These are phyloP conservation scores for Blastobasis adustella DNA, from an alignment of 2,888 invertebrate genomes.

Conservation along the genomic window DNA sequence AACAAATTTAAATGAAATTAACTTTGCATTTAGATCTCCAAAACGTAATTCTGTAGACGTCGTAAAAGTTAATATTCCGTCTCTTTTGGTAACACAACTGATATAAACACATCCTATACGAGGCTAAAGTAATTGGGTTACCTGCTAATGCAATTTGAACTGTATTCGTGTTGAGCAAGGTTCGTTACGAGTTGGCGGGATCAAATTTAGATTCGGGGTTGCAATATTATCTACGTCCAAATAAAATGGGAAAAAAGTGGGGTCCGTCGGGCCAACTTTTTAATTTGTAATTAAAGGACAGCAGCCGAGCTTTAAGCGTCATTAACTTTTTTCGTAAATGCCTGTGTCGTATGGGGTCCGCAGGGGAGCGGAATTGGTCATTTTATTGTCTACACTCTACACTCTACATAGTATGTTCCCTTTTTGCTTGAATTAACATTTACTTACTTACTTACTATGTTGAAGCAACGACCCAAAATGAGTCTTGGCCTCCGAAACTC, in stretches of 20 bases:
- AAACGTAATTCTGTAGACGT: conserved; percentile 14
- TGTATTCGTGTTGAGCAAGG: conserved; percentile 23
- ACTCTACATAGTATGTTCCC: too few species aligned
- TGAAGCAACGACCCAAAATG: too few species aligned
- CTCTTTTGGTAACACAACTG: conserved; percentile 45
- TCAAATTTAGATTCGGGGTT: conserved; percentile 38
- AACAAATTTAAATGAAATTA: background rate
- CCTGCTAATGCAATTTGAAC: conserved; percentile 25
- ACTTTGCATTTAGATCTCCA: background rate
- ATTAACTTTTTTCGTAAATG: conserved; percentile 71
- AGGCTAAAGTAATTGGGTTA: conserved; percentile 57
- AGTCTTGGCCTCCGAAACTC: too few species aligned
- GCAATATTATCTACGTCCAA: conserved; percentile 66
- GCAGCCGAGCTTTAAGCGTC: conserved; percentile 68
- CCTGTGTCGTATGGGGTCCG: conserved; percentile 50
- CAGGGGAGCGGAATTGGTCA: conserved; percentile 44
- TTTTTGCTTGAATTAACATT: too few species aligned
- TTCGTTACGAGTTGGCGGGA: conserved; percentile 10
- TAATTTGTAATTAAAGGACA: conserved; percentile 74
- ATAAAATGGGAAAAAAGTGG: conserved; percentile 69
- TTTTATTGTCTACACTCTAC: conserved; percentile 43
- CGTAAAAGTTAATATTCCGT: conserved; percentile 60
- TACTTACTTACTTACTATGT: too few species aligned
- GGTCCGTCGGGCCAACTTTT: conserved; percentile 67
- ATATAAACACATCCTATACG: conserved; percentile 57